A percentile compares a stretch with the other conserved stretches of the same genome.
Evolutionary conservation across 2,797 vertebrate genomes (phyloP).

Genomic region (Synanceia verrucosa): DNA sequence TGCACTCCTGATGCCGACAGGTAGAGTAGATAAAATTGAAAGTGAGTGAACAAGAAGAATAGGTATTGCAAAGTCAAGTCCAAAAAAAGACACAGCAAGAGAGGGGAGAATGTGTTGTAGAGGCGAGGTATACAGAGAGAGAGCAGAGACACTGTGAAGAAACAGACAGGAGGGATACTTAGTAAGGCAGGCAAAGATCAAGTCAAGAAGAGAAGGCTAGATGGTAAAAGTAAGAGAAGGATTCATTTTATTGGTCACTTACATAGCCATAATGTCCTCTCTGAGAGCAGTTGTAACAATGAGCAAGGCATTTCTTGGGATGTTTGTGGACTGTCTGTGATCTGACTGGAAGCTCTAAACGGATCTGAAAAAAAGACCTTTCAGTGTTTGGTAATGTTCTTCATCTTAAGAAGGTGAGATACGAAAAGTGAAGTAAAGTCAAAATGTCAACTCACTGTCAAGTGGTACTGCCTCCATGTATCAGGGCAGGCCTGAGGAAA

Average conservation of each 20-base stretch:
- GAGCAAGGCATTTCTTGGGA: not conserved
- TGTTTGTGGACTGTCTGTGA: conserved; percentile 22
- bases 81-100: not conserved
- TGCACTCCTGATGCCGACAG: conserved; percentile 66
- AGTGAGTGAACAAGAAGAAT: not conserved
- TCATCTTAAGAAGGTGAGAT: not conserved
- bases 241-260: conserved; percentile 75
- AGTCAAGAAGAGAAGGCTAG: not conserved
- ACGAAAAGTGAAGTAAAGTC: not conserved
- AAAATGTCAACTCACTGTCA: conserved; percentile 64
- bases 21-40: not conserved
- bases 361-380: conserved; percentile 46
- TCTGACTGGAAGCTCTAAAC: conserved; percentile 43
- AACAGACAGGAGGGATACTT: not conserved
- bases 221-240: conserved; percentile 8
- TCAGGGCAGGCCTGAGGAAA: conserved; percentile 70
- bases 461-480: conserved; percentile 77
- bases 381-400: not conserved
- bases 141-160: not conserved
- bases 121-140: not conserved
- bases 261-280: conserved; percentile 77
- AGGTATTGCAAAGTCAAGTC: not conserved
- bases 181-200: conserved; percentile 1
- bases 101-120: not conserved
- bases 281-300: conserved; percentile 77